A percentile compares a stretch with the other conserved stretches of the same genome.
Evolutionary conservation across 2,113 vertebrate species (phyloP).

Genomic region (Hippocampus barbouri): DNA sequence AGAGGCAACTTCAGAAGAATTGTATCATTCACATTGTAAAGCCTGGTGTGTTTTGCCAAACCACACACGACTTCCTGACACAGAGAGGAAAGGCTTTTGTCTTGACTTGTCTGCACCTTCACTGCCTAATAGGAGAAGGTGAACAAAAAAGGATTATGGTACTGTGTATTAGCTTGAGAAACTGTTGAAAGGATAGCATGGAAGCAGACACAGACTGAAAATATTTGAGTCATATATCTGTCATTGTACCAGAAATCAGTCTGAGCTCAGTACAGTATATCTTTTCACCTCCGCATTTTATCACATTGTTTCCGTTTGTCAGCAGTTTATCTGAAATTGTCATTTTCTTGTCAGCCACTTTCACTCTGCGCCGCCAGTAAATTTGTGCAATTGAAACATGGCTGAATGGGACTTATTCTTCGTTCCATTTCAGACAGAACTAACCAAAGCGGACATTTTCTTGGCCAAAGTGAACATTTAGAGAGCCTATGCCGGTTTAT

Average conservation of each 20-base stretch:
- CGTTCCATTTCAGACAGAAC: background rate
- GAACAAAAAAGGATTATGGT: slow-evolving; percentile 43
- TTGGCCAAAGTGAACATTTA: background rate
- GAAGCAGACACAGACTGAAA: slow-evolving; percentile 17
- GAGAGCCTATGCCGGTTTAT: background rate
- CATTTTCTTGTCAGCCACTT: background rate
- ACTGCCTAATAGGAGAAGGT: slow-evolving; percentile 52
- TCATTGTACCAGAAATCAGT: background rate
- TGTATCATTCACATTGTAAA: slow-evolving; percentile 23
- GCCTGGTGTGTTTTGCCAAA: slow-evolving; percentile 39
- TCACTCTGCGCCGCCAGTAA: background rate
- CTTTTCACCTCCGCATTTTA: background rate
- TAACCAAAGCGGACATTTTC: background rate
- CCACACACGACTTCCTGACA: slow-evolving; percentile 35
- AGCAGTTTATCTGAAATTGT: background rate
- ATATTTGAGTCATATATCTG: background rate
- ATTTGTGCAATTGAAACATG: background rate
- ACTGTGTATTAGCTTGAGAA: slow-evolving; percentile 49
- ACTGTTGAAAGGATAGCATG: slow-evolving; percentile 16
- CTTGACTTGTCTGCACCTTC: slow-evolving; percentile 62
- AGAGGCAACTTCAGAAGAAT: slow-evolving; percentile 10
- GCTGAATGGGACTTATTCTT: background rate
- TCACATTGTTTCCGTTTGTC: background rate
- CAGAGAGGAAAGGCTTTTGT: slow-evolving; percentile 35
- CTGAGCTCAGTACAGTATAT: background rate